phyloP scores from a whole-genome alignment of 2,888 invertebrate genomes.

The Lottia scabra region DNA sequence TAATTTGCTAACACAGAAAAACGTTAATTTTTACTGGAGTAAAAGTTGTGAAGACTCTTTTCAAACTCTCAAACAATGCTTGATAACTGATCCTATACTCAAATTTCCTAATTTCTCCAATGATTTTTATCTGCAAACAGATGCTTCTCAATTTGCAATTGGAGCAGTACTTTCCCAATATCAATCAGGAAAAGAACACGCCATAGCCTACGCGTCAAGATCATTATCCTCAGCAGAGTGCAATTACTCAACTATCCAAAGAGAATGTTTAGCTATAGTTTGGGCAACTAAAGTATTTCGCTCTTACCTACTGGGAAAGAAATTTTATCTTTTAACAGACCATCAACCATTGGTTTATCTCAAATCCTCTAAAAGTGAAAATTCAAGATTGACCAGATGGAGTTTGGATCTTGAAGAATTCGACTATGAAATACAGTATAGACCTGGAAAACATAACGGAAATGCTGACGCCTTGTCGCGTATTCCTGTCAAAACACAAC shows the following conservation, averaged over 20 bases:
- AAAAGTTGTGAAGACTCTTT: no score
- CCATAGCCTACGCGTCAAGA: constrained; percentile 14
- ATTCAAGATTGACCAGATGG: background rate
- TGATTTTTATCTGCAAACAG: background rate
- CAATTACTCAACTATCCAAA: constrained; percentile 22
- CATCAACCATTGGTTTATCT: background rate
- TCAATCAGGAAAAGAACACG: constrained; percentile 7
- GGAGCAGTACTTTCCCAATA: constrained; percentile 16
- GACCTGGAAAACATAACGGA: background rate
- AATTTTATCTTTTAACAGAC: background rate
- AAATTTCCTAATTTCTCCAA: background rate
- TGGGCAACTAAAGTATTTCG: constrained; percentile 15
- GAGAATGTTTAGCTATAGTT: constrained; percentile 15
- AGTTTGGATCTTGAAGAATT: background rate
- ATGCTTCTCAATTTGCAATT: constrained; percentile 3
- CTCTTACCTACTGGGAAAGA: constrained; percentile 9
- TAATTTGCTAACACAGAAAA: background rate
- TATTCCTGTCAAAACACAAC: background rate
- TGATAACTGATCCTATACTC: background rate
- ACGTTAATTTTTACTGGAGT: no score
- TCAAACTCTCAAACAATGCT: no score
- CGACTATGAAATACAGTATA: background rate
- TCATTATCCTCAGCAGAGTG: constrained; percentile 7
- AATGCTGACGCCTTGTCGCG: background rate
- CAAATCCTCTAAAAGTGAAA: background rate